These are phyloP conservation scores for Cryptocheilus praepositus DNA, from an alignment of 2,888 invertebrate genomes.

Conservation along the genomic window DNA sequence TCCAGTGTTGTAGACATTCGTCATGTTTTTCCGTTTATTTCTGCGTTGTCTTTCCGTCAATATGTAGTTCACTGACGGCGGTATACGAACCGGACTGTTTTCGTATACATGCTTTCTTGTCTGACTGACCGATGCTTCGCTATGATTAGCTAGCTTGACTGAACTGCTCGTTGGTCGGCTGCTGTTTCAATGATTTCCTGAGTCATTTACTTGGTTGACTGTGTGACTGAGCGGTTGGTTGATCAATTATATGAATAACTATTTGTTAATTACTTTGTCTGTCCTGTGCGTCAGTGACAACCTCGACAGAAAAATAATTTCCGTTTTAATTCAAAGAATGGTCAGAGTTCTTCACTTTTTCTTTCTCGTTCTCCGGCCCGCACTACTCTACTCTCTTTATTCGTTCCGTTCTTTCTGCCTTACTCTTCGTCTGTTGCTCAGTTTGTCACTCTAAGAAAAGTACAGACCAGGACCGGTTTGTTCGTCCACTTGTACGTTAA, in stretches of 20 bases:
- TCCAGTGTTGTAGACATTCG: slow-evolving; percentile 28
- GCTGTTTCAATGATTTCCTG: slow-evolving; percentile 47
- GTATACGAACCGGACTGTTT: slow-evolving; percentile 37
- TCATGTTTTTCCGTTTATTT: slow-evolving; percentile 42
- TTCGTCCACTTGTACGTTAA: slow-evolving; percentile 40
- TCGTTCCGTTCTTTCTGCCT: slow-evolving; percentile 26
- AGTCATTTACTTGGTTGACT: slow-evolving; percentile 35
- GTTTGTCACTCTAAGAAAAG: slow-evolving; percentile 22
- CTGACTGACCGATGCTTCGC: slow-evolving; percentile 2
- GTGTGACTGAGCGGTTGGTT: slow-evolving; percentile 39
- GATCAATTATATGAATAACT: slow-evolving; percentile 28
- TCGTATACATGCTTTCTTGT: slow-evolving; percentile 11
- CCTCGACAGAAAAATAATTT: slow-evolving; percentile 74
- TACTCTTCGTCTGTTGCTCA: slow-evolving; percentile 35
- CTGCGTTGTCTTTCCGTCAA: slow-evolving; percentile 33
- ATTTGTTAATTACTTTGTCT: slow-evolving; percentile 39
- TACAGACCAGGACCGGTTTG: slow-evolving; percentile 38
- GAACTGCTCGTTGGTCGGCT: slow-evolving; percentile 27
- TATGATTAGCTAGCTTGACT: slow-evolving; percentile 27
- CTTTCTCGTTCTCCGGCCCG: slow-evolving; percentile 58
- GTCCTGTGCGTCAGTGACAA: slow-evolving; percentile 58
- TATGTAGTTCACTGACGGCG: slow-evolving; percentile 24
- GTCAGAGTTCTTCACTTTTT: slow-evolving; percentile 66
- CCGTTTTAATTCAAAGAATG: slow-evolving; percentile 74
- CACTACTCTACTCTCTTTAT: slow-evolving; percentile 32